phyloP scores from a whole-genome alignment of 1,140 invertebrate genomes.

The Aphelinus atriplicis region DNA sequence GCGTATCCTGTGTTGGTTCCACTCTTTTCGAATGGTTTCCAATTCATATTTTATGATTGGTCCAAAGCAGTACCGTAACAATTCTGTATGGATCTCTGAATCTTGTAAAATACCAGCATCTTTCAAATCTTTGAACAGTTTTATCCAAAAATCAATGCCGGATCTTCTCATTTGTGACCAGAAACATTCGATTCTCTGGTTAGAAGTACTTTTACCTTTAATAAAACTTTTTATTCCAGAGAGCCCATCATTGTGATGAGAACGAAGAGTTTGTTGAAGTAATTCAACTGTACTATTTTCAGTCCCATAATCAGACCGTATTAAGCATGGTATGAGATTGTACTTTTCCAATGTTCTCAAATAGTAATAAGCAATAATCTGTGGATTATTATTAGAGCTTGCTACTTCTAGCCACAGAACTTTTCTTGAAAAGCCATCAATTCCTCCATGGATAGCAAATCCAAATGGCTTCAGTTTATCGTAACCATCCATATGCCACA shows the following conservation, averaged over 20 bases:
- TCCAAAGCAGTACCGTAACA: slow-evolving; percentile 38
- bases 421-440: too few relatives aligned
- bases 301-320: not conserved
- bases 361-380: slow-evolving; percentile 1
- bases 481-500: too few relatives aligned
- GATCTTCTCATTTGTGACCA: slow-evolving; percentile 31
- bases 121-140: slow-evolving; percentile 38
- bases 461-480: too few relatives aligned
- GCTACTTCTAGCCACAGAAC: not conserved
- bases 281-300: not conserved
- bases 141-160: slow-evolving; percentile 36
- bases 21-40: slow-evolving; percentile 24
- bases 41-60: slow-evolving; percentile 31
- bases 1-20: slow-evolving; percentile 35
- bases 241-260: slow-evolving; percentile 6
- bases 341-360: not conserved
- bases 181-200: slow-evolving; percentile 39
- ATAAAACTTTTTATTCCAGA: slow-evolving; percentile 24
- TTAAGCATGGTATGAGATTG: not conserved
- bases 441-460: too few relatives aligned
- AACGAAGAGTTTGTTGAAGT: not conserved
- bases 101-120: slow-evolving; percentile 29
- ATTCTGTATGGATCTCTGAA: slow-evolving; percentile 35
- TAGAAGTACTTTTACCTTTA: slow-evolving; percentile 37
- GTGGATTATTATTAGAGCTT: not conserved